Evolutionary conservation across 2,113 vertebrate species (phyloP), one percentile per base, ranked within the genome.

Genomic region (Fukomys damarensis): DNA sequence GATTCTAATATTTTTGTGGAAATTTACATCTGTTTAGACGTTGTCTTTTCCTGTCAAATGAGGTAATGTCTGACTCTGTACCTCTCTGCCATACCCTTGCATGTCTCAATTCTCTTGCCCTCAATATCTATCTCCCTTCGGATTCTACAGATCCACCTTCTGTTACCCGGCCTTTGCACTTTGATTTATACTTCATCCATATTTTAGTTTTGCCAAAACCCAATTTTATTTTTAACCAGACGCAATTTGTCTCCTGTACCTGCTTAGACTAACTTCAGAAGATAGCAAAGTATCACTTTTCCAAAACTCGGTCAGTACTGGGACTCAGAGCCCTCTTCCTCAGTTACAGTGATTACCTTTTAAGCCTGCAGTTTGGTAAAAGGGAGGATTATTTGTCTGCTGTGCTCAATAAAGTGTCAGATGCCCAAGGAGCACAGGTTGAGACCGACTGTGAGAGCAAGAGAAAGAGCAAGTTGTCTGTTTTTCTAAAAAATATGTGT

Each of bases 1-100:
- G 79, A 61, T 97, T 89, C 96, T 80, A 88, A 97, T 94, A 59
- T 91, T 97, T 98, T 93, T 97, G 93, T 76, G 38, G 72, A 86
- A 93, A 96, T 80, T 46, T 91, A 2, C 46, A 41, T 3, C 17
- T 74, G 17, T 93, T 94, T 46, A 89, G 43, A 70, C 38, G 54
- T n/a, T 17, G 28, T 91, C 10, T 74, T 95, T 93, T 74, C 17
- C 46, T 72, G 66, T 54, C 63, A 10, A 87, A 20, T 96, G 81
- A 94, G 90, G n/a, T 77, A n/a, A 85, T 87, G 82, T 88, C 77
- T 26, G 26, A 28, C 43, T 12, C 58, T 30, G 30, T 22, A 3
- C 58, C n/a, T 11, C 9, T 86, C 52, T 85, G 32, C 41, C 26
- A 14, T 13, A 65, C 65, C 43, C 19, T 32, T 61, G 17, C 38